phyloP scores from a whole-genome alignment of 2,888 invertebrate species.

The Horisme vitalbata region DNA sequence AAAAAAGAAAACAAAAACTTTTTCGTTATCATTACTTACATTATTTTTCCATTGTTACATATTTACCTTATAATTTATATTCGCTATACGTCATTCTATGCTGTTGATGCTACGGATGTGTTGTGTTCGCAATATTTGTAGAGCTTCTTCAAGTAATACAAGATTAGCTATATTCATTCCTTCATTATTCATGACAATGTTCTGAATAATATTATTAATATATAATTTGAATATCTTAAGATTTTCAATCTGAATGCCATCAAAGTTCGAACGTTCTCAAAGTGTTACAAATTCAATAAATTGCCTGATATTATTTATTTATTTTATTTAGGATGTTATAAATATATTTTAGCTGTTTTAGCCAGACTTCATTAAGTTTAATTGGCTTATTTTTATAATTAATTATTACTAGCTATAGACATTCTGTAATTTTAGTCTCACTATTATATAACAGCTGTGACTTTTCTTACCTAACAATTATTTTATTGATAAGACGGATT shows the following conservation, averaged over 20 bases:
- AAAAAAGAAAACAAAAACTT: too few relatives aligned
- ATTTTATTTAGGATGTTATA: not conserved
- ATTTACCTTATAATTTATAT: constrained; percentile 12
- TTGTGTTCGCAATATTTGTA: constrained; percentile 19
- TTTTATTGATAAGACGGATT: too few relatives aligned
- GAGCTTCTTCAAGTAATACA: constrained; percentile 26
- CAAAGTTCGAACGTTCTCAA: not conserved
- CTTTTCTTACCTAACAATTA: too few relatives aligned
- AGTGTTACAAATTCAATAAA: constrained; percentile 4
- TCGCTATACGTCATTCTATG: constrained; percentile 10
- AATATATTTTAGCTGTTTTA: not conserved
- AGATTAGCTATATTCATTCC: constrained; percentile 20
- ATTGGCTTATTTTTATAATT: too few relatives aligned
- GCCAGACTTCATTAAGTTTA: too few relatives aligned
- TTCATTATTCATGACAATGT: constrained; percentile 27
- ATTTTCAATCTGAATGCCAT: constrained; percentile 4
- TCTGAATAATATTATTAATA: constrained; percentile 15
- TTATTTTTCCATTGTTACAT: not conserved
- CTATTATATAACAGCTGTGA: too few relatives aligned
- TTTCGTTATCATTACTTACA: too few relatives aligned
- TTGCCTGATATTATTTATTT: not conserved
- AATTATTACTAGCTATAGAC: too few relatives aligned
- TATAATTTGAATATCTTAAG: constrained; percentile 16
- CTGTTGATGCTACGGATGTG: constrained; percentile 14
- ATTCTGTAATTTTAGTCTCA: too few relatives aligned